A percentile compares a stretch with the other conserved stretches of the same genome.
phyloP scores from a whole-genome alignment of 2,113 vertebrate species.

The Chlamydotis undulata region DNA sequence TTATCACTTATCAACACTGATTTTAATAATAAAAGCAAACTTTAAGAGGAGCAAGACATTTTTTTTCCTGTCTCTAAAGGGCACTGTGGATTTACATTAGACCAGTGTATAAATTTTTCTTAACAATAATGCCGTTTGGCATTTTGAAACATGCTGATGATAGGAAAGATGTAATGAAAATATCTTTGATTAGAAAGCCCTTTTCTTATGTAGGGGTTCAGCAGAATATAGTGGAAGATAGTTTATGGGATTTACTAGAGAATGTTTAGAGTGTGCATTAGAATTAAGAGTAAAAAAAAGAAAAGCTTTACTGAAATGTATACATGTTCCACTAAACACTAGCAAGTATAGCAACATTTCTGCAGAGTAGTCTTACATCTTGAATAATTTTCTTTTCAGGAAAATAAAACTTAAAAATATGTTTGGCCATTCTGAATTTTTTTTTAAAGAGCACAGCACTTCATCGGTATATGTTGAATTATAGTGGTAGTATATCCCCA shows the following conservation, averaged over 20 bases:
- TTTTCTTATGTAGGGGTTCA: background rate
- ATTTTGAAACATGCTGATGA: background rate
- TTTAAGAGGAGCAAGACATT: background rate
- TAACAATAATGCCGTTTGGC: background rate
- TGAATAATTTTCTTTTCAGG: background rate
- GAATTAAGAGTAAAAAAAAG: background rate
- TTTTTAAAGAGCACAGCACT: background rate
- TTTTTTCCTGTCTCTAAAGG: background rate
- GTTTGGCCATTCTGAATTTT: background rate
- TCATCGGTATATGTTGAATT: background rate
- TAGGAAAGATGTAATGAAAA: background rate
- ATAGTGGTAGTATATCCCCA: background rate
- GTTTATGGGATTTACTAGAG: background rate
- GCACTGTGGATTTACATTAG: background rate
- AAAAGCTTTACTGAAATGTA: background rate
- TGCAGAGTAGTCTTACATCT: background rate
- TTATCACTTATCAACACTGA: background rate
- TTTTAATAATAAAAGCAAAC: background rate
- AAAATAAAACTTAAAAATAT: background rate
- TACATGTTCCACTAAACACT: background rate
- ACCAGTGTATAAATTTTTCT: background rate
- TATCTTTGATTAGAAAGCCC: background rate
- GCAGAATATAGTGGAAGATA: background rate
- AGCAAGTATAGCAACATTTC: background rate
- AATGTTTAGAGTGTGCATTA: background rate